Conservation (phyloP, 23 tunicate genomes). For the Halocynthia aurantium region DNA sequence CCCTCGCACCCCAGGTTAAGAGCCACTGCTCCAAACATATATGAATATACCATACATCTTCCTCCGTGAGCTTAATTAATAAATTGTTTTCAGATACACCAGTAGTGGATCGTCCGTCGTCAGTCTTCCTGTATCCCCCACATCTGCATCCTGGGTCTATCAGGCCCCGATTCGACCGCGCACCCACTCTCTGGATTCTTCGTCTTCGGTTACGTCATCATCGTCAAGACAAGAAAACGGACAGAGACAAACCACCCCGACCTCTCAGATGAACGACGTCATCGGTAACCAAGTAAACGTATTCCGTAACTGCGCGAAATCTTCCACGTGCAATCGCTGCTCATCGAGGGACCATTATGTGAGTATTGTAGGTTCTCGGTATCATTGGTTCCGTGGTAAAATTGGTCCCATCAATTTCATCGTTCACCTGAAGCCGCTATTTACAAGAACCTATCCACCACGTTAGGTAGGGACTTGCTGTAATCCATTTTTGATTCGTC, state of each 20-base stretch:
- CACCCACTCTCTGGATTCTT: conserved; percentile 63
- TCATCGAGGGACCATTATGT: not conserved
- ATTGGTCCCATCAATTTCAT: no score
- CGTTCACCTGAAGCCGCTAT: no score
- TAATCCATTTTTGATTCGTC: no score
- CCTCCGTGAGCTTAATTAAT: not conserved
- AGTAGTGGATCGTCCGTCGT: conserved; percentile 76
- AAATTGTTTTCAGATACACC: conserved; percentile 39
- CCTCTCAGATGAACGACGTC: not conserved
- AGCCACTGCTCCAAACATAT: not conserved
- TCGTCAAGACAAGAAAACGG: conserved; percentile 3
- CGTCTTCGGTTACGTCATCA: conserved; percentile 24
- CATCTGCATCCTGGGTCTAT: conserved; percentile 14
- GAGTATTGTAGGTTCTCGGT: not conserved
- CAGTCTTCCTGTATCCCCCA: conserved; percentile 68
- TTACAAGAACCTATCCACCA: no score
- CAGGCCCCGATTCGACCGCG: conserved; percentile 33
- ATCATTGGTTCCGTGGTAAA: no score
- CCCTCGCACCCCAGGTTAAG: no score
- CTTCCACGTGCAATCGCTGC: not conserved
- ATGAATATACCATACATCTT: not conserved
- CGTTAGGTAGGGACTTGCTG: no score
- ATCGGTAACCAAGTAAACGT: not conserved
- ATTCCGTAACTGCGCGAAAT: not conserved
- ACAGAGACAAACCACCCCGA: not conserved